phyloP scores from a whole-genome alignment of 2,797 vertebrate species.

The Poecilia gillii region DNA sequence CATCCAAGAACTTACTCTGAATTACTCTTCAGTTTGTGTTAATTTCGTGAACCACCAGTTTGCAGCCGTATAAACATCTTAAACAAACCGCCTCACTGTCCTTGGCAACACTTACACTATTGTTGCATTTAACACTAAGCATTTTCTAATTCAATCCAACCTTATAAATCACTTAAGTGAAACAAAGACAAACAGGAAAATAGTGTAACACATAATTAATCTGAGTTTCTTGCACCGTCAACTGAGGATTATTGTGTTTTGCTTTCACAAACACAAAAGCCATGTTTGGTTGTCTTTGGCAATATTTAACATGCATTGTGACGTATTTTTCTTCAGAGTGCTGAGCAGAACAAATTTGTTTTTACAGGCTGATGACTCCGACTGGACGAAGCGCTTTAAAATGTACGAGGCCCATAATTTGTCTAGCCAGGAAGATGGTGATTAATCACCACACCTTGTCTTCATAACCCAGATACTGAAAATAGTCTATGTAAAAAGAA shows the following conservation, averaged over 20 bases:
- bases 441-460: slow-evolving; percentile 24
- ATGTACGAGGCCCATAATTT: slow-evolving; percentile 39
- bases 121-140: slow-evolving; percentile 35
- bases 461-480: slow-evolving; percentile 14
- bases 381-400: slow-evolving; percentile 36
- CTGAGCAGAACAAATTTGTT: slow-evolving; percentile 10
- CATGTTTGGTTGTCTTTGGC: slow-evolving; percentile 3
- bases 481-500: neutral
- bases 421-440: slow-evolving; percentile 14
- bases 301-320: neutral
- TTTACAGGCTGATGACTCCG: neutral
- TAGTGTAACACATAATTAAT: slow-evolving; percentile 39
- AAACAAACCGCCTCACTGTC: slow-evolving; percentile 48
- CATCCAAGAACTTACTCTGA: neutral
- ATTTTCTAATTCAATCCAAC: slow-evolving; percentile 38
- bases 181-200: slow-evolving; percentile 48
- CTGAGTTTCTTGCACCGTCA: slow-evolving; percentile 16
- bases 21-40: slow-evolving; percentile 53
- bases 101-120: slow-evolving; percentile 42
- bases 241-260: slow-evolving; percentile 2
- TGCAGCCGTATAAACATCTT: slow-evolving; percentile 55
- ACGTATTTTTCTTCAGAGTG: neutral
- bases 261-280: slow-evolving; percentile 3
- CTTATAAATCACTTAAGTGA: slow-evolving; percentile 52
- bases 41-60: slow-evolving; percentile 42